Base-by-base conservation (phyloP, 2,797 vertebrate species). In the Sebastiscus tertius region DNA sequence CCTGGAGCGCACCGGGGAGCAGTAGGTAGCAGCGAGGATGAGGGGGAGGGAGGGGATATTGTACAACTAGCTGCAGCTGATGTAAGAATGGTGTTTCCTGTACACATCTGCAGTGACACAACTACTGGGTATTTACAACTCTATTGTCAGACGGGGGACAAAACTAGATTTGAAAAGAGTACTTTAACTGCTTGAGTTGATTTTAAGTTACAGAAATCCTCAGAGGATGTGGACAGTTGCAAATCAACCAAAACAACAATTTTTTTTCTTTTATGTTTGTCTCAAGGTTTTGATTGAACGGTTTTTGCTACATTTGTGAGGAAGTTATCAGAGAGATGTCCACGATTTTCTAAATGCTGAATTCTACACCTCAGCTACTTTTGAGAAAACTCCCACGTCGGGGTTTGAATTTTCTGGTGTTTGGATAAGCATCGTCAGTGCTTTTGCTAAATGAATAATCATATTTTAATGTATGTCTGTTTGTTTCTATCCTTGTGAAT, bases 1-100 rank as follows among this genome's bases (percentile, higher is more conserved):
- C 87, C 95, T 99, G 60, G 98, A 99, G 85, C 95, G 92, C 77
- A 77, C 93, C 58, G 91, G 89, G 2, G 96, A 98, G 71, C 97
- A 98, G 72, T 97, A 79, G 69, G 46, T 58, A 55, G 66, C 49
- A 18, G 66, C 8, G 9, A 42, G 61, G 63, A 73, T 34, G 42
- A 18, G 29, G 55, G 52, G 36, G 76, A 12, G 55, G 73, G 62
- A n/a, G 64, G 81, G 56, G 26, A 22, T 33, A 12, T 56, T 27
- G 31, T 77, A 24, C 34, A 72, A 62, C n/a, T 65, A 54, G 72
- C 63, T 84, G 78, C 77, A 71, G 69, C 72, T 77, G 65, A 83
- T 74, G 77, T 86, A 79, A 68, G 68, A 69, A 77, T 75, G 31
- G 60, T 20, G 71, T 87, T 83, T 88, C 64, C 73, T 83, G 52